Percentiles rank a stretch among this genome's conserved stretches.
phyloP scores from a whole-genome alignment of 2,797 vertebrate genomes.

The Rhynchotus rufescens region DNA sequence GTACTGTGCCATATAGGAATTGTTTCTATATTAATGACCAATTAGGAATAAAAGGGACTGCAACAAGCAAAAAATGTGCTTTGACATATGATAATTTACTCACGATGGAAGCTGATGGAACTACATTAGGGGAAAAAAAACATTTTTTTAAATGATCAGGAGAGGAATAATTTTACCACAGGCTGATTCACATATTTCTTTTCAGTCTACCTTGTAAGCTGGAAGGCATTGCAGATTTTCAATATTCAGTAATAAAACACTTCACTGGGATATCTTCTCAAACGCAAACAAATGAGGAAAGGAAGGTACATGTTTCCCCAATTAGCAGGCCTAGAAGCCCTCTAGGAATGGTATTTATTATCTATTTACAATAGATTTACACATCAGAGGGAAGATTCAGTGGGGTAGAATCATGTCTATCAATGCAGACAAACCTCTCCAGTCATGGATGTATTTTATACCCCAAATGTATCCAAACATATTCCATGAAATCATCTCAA shows the following conservation, averaged over 20 bases:
- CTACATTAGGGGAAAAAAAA: background rate
- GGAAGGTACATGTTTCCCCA: background rate
- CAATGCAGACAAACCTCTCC: background rate
- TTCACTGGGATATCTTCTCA: background rate
- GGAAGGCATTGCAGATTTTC: conserved; percentile 14
- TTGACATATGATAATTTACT: conserved; percentile 25
- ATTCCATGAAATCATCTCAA: background rate
- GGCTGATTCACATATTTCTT: background rate
- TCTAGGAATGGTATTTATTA: background rate
- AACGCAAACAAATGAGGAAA: conserved; percentile 1
- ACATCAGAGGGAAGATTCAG: background rate
- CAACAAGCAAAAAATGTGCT: background rate
- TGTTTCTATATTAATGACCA: background rate
- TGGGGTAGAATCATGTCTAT: background rate
- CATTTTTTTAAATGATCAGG: conserved; percentile 26
- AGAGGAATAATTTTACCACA: background rate
- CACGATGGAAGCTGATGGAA: conserved; percentile 2
- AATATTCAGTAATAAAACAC: background rate
- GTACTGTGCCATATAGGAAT: background rate
- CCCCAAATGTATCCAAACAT: background rate
- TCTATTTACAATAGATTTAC: background rate
- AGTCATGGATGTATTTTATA: background rate
- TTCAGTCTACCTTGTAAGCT: background rate
- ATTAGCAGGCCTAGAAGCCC: background rate
- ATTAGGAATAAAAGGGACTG: conserved; percentile 25